A percentile compares a stretch with the other conserved stretches of the same genome.
phyloP scores from a whole-genome alignment of 2,113 vertebrate genomes.

The Columba janthina region DNA sequence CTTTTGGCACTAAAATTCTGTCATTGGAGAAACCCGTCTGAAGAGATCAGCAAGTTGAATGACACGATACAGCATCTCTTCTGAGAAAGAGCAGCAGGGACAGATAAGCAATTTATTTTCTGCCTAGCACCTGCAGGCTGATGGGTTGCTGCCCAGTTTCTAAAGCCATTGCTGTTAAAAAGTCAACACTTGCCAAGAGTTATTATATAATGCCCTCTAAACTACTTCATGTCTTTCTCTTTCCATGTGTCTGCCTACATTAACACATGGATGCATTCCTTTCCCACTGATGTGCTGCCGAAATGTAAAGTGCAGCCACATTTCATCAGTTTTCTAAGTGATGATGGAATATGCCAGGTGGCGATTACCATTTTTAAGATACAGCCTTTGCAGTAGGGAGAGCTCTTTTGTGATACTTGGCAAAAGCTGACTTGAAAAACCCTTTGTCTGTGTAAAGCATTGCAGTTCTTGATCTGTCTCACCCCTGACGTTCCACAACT shows the following conservation, averaged over 20 bases:
- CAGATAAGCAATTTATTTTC: constrained; percentile 38
- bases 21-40: constrained; percentile 19
- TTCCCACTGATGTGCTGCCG: neutral
- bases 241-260: constrained; percentile 6
- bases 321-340: neutral
- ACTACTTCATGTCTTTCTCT: neutral
- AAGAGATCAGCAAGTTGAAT: constrained; percentile 43
- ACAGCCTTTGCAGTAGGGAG: neutral
- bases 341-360: neutral
- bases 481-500: neutral
- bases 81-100: constrained; percentile 29
- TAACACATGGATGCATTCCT: neutral
- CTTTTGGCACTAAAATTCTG: neutral
- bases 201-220: constrained; percentile 32
- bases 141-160: constrained; percentile 28
- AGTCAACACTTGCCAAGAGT: constrained; percentile 32
- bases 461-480: neutral
- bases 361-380: constrained; percentile 3
- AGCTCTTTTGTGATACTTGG: neutral
- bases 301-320: neutral
- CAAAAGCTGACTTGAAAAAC: neutral
- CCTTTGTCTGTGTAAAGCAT: neutral
- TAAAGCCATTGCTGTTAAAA: constrained; percentile 32
- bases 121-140: neutral
- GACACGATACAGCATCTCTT: neutral